These are phyloP conservation scores for Acanthosepion lycidas DNA, from an alignment of 2,888 invertebrate species.

Conservation along the genomic window DNA sequence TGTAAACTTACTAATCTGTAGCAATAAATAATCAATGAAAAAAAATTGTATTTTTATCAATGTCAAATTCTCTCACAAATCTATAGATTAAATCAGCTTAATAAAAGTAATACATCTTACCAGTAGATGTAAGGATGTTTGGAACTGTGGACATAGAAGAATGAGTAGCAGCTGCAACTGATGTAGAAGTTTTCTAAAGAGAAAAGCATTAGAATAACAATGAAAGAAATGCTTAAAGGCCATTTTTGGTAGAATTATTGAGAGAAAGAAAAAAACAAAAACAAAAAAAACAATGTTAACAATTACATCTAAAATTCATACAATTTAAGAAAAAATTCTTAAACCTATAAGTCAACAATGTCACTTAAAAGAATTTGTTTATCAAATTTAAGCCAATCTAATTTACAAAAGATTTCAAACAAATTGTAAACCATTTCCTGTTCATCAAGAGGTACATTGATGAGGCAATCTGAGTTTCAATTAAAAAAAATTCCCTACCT, in stretches of 20 bases:
- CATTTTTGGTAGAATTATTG: not conserved
- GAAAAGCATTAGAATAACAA: not conserved
- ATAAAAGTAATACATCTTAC: not conserved
- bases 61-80: too few species aligned
- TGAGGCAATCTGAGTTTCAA: too few species aligned
- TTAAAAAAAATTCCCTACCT: too few species aligned
- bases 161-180: constrained; percentile 37
- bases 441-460: too few species aligned
- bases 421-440: too few species aligned
- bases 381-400: too few species aligned
- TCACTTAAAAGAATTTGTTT: not conserved
- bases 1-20: too few species aligned
- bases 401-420: too few species aligned
- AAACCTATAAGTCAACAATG: not conserved
- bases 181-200: constrained; percentile 24
- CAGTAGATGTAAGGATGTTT: constrained; percentile 33
- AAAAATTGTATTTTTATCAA: too few species aligned
- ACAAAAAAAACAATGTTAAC: not conserved
- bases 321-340: not conserved
- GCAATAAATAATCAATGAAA: too few species aligned
- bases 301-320: not conserved
- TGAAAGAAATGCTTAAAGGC: not conserved
- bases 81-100: too few species aligned
- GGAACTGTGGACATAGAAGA: not conserved
- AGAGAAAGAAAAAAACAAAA: not conserved